Evolutionary conservation across 2,113 vertebrate species (phyloP).

Genomic region (Cyanoliseus patagonus): DNA sequence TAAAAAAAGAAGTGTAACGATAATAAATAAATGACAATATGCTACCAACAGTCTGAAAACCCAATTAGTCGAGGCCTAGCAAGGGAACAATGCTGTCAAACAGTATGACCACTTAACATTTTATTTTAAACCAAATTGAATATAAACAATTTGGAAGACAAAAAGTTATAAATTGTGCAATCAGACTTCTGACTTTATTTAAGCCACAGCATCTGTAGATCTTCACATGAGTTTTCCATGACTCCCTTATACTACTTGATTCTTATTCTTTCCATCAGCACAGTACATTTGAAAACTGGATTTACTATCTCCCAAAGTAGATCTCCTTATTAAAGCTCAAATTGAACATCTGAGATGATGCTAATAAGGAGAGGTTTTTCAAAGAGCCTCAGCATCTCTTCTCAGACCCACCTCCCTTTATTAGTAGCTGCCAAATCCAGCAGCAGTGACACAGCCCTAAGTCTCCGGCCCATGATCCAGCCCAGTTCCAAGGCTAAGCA

Average conservation of each 20-base stretch:
- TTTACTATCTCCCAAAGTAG: not conserved
- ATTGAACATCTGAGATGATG: not conserved
- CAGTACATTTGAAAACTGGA: not conserved
- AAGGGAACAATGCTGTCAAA: not conserved
- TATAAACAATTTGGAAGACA: not conserved
- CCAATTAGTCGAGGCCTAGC: not conserved
- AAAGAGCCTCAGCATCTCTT: not conserved
- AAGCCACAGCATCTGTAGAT: not conserved
- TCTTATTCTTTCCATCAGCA: not conserved
- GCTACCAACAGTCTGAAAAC: not conserved
- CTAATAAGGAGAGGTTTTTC: not conserved
- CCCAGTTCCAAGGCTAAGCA: accelerated
- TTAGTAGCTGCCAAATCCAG: accelerated
- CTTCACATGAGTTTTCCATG: not conserved
- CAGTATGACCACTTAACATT: not conserved
- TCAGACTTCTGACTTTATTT: not conserved
- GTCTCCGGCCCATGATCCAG: not conserved
- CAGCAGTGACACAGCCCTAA: accelerated
- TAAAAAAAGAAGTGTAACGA: not conserved
- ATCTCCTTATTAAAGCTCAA: not conserved
- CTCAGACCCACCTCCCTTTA: not conserved
- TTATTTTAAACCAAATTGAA: not conserved
- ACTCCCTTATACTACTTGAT: not conserved
- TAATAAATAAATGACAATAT: not conserved
- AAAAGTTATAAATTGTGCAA: not conserved